These are phyloP conservation scores for Ahaetulla prasina DNA, from an alignment of 2,113 vertebrate species.

Conservation along the genomic window DNA sequence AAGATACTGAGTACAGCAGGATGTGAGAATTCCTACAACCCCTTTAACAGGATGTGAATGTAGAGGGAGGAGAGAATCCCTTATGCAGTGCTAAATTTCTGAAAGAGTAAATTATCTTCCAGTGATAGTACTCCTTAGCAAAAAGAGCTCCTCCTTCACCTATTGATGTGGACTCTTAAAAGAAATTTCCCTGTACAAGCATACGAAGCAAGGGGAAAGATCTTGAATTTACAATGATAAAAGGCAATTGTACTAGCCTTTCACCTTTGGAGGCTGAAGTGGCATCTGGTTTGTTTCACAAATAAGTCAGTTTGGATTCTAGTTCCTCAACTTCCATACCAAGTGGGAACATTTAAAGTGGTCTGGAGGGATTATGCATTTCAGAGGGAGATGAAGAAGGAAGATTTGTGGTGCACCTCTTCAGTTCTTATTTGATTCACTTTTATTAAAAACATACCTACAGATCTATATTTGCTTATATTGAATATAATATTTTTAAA, in stretches of 20 bases:
- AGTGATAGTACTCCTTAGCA: conserved; percentile 53
- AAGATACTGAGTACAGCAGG: conserved; percentile 56
- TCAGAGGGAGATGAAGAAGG: background rate
- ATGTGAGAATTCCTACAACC: conserved; percentile 51
- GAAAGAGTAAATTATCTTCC: conserved; percentile 52
- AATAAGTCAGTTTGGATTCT: conserved; percentile 55
- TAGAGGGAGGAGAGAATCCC: conserved; percentile 56
- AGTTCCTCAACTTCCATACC: conserved; percentile 51
- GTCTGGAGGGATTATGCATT: conserved; percentile 9
- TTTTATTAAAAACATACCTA: background rate
- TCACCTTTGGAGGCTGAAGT: conserved; percentile 59
- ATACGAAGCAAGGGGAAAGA: conserved; percentile 48
- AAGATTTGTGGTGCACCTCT: background rate
- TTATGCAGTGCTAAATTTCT: conserved; percentile 51
- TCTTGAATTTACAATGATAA: conserved; percentile 57
- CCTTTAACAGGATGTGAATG: conserved; percentile 51
- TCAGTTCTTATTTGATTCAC: background rate
- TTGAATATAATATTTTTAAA: background rate
- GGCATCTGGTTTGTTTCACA: conserved; percentile 60
- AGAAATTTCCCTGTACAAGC: conserved; percentile 39
- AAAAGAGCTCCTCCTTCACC: conserved; percentile 53
- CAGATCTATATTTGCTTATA: background rate
- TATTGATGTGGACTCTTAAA: conserved; percentile 58
- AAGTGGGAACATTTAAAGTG: conserved; percentile 47
- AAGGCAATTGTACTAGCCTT: conserved; percentile 55